Evolutionary conservation across 2,113 vertebrate genomes (phyloP), one percentile per base, ranked within the genome.

Genomic region (Erythrocercus mccallii): DNA sequence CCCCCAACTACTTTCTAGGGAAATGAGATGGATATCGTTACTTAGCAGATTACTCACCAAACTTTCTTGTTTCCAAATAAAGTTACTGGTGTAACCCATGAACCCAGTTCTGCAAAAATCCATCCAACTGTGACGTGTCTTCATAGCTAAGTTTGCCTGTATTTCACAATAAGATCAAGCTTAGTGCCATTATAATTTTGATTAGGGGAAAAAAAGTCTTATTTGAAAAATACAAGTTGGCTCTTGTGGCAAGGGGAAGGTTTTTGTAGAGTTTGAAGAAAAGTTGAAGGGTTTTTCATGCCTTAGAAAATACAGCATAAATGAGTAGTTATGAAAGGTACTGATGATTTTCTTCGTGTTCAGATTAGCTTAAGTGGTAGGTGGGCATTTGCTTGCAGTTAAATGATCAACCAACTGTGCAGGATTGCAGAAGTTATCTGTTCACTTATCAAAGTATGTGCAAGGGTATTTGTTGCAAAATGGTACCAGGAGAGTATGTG

Each of bases 401-500:
- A 65, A 95, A 95, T 89, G 74, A 95, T 95, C 90, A 94, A 92
- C 92, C 71, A 94, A 68, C 71, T 91, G 4, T 83, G 70, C 51
- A 66, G 71, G 71, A 82, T 51, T 92, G 51, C 68, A 84, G 48
- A 25, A 87, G 76, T 92, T 93, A 93, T 88, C 93, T 95, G 5
- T 79, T 91, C 81, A 90, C 73, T 95, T 96, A 96, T 88, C 89
- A 45, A 94, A 95, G 70, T 81, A 61, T 42, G 78, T 92, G 53
- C 78, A 91, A 90, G 71, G 73, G 50, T 87, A 58, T 82, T 85
- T 2, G 7, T 93, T 97, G 87, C 93, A 95, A 92, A 94, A 82
- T 90, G 90, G 74, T 62, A 92, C 62, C 58, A 61, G 69, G n/a
- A 76, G 54, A 30, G 13, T 33, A 18, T 2, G 0, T 64, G 77